A percentile compares a stretch with the other conserved stretches of the same genome.
Conservation (phyloP, 2,113 vertebrate species). For the Brachyhypopomus gauderio region DNA sequence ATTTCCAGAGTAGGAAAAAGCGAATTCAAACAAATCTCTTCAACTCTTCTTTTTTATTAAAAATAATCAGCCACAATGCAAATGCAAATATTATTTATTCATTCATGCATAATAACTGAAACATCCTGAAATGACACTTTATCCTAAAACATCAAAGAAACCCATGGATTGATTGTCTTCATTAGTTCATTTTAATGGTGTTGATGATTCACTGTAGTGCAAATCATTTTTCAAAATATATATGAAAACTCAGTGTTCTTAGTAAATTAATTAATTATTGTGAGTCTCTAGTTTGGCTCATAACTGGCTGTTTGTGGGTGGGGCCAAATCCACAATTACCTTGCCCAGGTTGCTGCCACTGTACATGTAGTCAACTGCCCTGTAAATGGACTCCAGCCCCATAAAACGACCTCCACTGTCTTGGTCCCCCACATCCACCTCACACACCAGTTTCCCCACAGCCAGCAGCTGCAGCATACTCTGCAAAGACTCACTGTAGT, state of each 20-base stretch:
- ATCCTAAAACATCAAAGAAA: too few relatives aligned
- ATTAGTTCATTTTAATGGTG: too few relatives aligned
- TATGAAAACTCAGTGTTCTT: constrained; percentile 2
- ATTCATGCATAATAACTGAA: too few relatives aligned
- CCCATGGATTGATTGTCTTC: too few relatives aligned
- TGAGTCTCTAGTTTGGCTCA: constrained; percentile 63
- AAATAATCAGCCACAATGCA: too few relatives aligned
- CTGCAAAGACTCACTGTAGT: constrained; percentile 79
- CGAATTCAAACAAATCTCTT: too few relatives aligned
- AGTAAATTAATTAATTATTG: too few relatives aligned
- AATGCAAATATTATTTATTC: too few relatives aligned
- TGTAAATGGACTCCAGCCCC: constrained; percentile 88
- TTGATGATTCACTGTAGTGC: too few relatives aligned
- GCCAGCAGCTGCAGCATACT: constrained; percentile 81
- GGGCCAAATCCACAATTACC: constrained; percentile 87
- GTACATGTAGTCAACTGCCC: constrained; percentile 92
- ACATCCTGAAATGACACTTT: too few relatives aligned
- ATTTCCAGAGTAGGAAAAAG: too few relatives aligned
- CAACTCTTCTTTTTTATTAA: too few relatives aligned
- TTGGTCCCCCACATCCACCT: constrained; percentile 83
- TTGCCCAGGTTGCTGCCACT: constrained; percentile 90
- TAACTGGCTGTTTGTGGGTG: constrained; percentile 84
- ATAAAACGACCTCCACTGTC: constrained; percentile 80
- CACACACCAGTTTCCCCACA: constrained; percentile 81
- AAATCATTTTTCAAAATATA: constrained; percentile 17